Evolutionary conservation across 2,113 vertebrate genomes (phyloP).

Genomic region (Clarias batrachus): DNA sequence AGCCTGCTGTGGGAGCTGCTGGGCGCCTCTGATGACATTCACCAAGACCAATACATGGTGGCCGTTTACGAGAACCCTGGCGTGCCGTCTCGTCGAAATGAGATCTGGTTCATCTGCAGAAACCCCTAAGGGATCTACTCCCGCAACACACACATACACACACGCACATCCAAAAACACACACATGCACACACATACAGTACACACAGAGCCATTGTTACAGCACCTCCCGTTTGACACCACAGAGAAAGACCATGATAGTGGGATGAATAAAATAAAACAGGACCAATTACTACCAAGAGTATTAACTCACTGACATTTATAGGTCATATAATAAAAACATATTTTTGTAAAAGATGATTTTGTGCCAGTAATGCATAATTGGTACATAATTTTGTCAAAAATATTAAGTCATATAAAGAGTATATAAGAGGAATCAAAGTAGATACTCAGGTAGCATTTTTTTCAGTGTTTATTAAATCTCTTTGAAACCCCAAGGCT

Average conservation of each 20-base stretch:
- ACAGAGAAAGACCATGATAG: not conserved
- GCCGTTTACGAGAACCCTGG: constrained; percentile 81
- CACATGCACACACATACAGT: not conserved
- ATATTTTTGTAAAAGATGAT: not conserved
- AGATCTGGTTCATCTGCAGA: constrained; percentile 82
- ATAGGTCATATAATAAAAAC: not conserved
- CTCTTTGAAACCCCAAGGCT: not conserved
- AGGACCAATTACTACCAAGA: not conserved
- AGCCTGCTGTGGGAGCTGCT: constrained; percentile 75
- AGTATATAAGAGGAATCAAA: not conserved
- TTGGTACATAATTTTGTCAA: not conserved
- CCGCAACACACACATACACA: not conserved
- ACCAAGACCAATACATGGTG: constrained; percentile 71
- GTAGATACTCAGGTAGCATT: constrained; percentile 3
- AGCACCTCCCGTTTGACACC: constrained; percentile 5
- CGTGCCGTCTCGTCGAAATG: constrained; percentile 74
- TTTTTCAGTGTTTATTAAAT: not conserved
- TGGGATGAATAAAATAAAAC: not conserved
- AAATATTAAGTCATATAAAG: not conserved
- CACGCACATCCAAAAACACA: not conserved
- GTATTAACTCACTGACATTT: constrained; percentile 1
- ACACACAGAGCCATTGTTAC: not conserved
- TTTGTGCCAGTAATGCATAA: not conserved
- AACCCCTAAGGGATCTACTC: constrained; percentile 45
- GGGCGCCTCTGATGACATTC: constrained; percentile 60